Evolutionary conservation across 2,113 vertebrate species (phyloP).

Genomic region (Hippoglossus stenolepis): DNA sequence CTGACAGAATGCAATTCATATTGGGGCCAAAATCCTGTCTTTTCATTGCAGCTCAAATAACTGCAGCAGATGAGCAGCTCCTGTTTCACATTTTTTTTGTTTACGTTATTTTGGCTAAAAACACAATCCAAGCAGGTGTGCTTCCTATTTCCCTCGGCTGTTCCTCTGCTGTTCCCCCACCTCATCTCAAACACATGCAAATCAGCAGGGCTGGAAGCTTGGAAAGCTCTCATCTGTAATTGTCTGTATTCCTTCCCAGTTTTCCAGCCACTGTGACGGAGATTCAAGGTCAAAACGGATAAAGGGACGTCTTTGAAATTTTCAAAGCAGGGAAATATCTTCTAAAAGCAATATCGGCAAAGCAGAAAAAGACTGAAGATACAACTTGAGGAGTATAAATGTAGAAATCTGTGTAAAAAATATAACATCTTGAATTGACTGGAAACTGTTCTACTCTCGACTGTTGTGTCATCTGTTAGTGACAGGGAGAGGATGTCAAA

Average conservation of each 20-base stretch:
- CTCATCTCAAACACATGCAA: constrained; percentile 26
- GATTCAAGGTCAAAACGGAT: constrained; percentile 4
- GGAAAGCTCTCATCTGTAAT: constrained; percentile 16
- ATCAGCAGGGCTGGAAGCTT: constrained; percentile 14
- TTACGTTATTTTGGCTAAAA: too few relatives aligned
- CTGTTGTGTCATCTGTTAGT: background rate
- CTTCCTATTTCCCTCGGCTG: too few relatives aligned
- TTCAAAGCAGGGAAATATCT: background rate
- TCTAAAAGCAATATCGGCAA: background rate
- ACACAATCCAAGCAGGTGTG: too few relatives aligned
- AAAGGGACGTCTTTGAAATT: background rate
- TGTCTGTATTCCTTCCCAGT: background rate
- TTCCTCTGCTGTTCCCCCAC: too few relatives aligned
- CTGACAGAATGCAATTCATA: too few relatives aligned
- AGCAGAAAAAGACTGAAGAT: too few relatives aligned
- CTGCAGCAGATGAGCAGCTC: background rate
- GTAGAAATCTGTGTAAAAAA: background rate
- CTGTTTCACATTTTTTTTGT: background rate
- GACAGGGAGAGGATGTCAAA: background rate
- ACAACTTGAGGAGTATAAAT: background rate
- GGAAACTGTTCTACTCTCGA: too few relatives aligned
- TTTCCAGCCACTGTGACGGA: background rate
- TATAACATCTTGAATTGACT: too few relatives aligned
- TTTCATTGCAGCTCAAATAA: background rate
- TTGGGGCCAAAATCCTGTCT: too few relatives aligned